phyloP scores from a whole-genome alignment of 2,113 vertebrate genomes.

The Sinocyclocheilus anshuiensis region DNA sequence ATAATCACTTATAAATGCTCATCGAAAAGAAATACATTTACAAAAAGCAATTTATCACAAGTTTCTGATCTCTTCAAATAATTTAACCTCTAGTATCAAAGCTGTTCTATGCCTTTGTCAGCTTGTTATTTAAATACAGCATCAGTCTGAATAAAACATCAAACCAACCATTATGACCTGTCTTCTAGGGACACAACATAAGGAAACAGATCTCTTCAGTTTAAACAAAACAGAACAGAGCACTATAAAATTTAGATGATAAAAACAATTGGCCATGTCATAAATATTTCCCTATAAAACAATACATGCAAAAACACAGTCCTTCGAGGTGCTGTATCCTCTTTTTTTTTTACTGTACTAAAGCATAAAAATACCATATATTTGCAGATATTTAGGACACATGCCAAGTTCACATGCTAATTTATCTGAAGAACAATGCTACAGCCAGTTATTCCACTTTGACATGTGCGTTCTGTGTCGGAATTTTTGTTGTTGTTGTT shows the following conservation, averaged over 20 bases:
- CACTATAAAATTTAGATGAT: not conserved
- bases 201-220: not conserved
- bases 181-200: not conserved
- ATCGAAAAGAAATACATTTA: no score
- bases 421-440: no score
- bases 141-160: not conserved
- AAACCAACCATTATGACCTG: not conserved
- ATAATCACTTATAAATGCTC: not conserved
- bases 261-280: not conserved
- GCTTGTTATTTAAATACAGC: not conserved
- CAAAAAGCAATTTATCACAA: not conserved
- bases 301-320: no score
- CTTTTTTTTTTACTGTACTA: no score
- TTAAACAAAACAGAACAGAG: not conserved
- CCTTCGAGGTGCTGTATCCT: no score
- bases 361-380: no score
- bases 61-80: not conserved
- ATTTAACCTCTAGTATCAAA: not conserved
- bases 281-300: no score
- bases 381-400: no score
- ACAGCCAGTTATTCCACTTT: no score
- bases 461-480: no score
- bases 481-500: no score
- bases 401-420: no score
- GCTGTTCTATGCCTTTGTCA: not conserved